Evolutionary conservation across 2,888 invertebrate genomes (phyloP), one percentile per base, ranked within the genome.

Genomic region (Heliconius charithonia): DNA sequence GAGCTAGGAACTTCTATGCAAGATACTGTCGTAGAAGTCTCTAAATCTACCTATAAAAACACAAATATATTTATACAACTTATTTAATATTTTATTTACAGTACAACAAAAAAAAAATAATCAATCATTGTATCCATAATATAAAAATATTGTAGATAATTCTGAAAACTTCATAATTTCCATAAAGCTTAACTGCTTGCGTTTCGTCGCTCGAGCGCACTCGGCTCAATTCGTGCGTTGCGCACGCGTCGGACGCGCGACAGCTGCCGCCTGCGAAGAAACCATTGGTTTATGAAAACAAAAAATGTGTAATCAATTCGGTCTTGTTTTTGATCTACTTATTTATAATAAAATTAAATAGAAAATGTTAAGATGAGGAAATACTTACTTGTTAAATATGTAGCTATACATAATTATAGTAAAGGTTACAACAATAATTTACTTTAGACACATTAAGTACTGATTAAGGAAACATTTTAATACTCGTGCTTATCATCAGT

Each of bases 191-290:
- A 69, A 67, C 41, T 62, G 45, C 27, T 67, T 56, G 19, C 75
- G 74, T 63, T 81, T 83, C 79, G 71, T 83, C 81, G 85, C 88
- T 91, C 92, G 92, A 88, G 85, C 83, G 82, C 82, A 80, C 81
- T 92, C 92, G 91, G 90, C 85, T 82, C 78, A 86, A 85, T 87
- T 91, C 93, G 92, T 89, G 92, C 91, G 90, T 87, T 85, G 86
- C 89, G 92, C 93, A 93, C 93, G 94, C 93, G 94, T 89, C 91
- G 81, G 88, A 82, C 94, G 92, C 91, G 89, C 92, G 92, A 88
- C 90, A 90, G 92, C 94, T 81, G 83, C 76, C 91, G 89, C 89
- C 90, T 91, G 91, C 87, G 89, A 89, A 89, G 88, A 91, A 90
- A 89, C 87, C 89, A 91, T 90, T 89, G 87, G 88, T 89, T 88